Conservation (phyloP, 2,888 invertebrate genomes). For the Diloba caeruleocephala region DNA sequence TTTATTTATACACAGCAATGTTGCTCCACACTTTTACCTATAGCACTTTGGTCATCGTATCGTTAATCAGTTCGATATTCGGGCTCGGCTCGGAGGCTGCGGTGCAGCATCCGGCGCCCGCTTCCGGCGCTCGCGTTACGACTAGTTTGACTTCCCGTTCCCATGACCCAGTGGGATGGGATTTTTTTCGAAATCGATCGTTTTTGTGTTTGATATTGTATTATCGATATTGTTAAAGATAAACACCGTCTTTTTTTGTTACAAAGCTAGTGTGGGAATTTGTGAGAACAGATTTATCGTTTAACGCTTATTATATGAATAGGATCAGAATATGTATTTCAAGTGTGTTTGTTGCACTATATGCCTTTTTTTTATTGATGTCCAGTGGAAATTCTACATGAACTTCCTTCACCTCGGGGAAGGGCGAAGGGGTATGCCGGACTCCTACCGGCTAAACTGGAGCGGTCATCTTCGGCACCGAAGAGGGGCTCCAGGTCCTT, state of each 20-base stretch:
- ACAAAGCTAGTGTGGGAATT: constrained; percentile 15
- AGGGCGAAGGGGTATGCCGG: too few relatives aligned
- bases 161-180: constrained; percentile 64
- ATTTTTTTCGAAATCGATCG: constrained; percentile 30
- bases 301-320: background rate
- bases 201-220: constrained; percentile 31
- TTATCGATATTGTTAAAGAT: constrained; percentile 26
- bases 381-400: too few relatives aligned
- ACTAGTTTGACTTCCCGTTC: constrained; percentile 67
- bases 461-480: too few relatives aligned
- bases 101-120: constrained; percentile 72
- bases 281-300: background rate
- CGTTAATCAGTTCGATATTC: constrained; percentile 9
- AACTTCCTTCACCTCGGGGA: too few relatives aligned
- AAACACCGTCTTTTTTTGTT: constrained; percentile 15
- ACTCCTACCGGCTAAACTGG: too few relatives aligned
- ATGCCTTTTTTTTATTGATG: too few relatives aligned
- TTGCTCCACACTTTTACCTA: constrained; percentile 11
- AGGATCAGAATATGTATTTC: too few relatives aligned
- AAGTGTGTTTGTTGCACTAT: too few relatives aligned
- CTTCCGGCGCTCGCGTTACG: constrained; percentile 76
- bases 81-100: constrained; percentile 64
- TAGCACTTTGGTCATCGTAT: constrained; percentile 24
- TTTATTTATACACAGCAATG: background rate
- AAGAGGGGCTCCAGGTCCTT: too few relatives aligned